Conservation (phyloP, 2,113 vertebrate species). For the Lophius piscatorius region DNA sequence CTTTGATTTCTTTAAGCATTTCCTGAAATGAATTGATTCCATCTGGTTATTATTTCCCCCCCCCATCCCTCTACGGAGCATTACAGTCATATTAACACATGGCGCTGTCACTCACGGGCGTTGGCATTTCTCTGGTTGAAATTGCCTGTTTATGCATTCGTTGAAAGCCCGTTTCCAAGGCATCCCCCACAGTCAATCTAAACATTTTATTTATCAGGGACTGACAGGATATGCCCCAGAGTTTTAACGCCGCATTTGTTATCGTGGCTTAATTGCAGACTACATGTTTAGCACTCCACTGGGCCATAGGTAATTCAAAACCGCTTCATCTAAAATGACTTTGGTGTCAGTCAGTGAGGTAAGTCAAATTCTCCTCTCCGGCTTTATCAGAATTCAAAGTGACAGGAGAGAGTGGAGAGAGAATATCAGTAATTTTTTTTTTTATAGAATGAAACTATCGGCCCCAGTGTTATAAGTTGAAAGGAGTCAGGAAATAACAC, state of each 20-base stretch:
- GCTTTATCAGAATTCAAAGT: slow-evolving; percentile 41
- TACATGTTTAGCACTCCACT: slow-evolving; percentile 75
- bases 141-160: slow-evolving; percentile 53
- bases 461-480: no score
- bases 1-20: slow-evolving; percentile 55
- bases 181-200: slow-evolving; percentile 54
- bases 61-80: slow-evolving; percentile 14
- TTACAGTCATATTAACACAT: slow-evolving; percentile 58
- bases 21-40: slow-evolving; percentile 56
- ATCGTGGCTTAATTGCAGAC: slow-evolving; percentile 64
- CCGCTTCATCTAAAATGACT: slow-evolving; percentile 65
- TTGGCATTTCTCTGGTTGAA: slow-evolving; percentile 49
- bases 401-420: slow-evolving; percentile 20
- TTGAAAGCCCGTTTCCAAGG: slow-evolving; percentile 32
- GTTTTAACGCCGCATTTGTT: slow-evolving; percentile 63
- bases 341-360: slow-evolving; percentile 31
- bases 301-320: slow-evolving; percentile 59
- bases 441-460: no score
- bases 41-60: slow-evolving; percentile 30
- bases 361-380: slow-evolving; percentile 20
- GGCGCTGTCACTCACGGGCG: slow-evolving; percentile 59
- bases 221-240: slow-evolving; percentile 56
- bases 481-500: no score
- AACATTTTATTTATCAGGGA: slow-evolving; percentile 65
- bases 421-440: slow-evolving; percentile 13